Percentiles rank a stretch among this genome's conserved stretches.
phyloP scores from a whole-genome alignment of 1,140 invertebrate genomes.

The Eupeodes corollae region DNA sequence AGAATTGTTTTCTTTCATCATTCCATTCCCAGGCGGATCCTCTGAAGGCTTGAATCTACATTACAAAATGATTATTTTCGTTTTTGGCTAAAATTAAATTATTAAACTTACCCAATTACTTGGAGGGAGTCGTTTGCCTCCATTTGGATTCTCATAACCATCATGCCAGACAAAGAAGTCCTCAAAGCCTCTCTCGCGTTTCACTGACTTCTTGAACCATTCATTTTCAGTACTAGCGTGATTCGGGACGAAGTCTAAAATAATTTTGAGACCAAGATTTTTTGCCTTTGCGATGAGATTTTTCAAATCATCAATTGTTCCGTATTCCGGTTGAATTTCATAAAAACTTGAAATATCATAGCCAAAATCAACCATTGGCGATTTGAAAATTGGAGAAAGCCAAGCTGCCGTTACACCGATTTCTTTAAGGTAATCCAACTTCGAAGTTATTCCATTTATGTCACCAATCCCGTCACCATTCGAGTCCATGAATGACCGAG shows the following conservation, averaged over 20 bases:
- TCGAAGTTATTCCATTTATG: conserved; percentile 1
- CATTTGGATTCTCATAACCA: conserved; percentile 14
- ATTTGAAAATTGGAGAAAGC: conserved; percentile 54
- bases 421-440: conserved; percentile 37
- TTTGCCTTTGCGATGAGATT: conserved; percentile 45
- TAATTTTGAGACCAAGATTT: conserved; percentile 42
- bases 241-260: conserved; percentile 57
- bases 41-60: conserved; percentile 46
- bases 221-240: conserved; percentile 57
- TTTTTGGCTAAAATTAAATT: conserved; percentile 23
- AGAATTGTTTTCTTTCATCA: conserved; percentile 43
- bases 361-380: conserved; percentile 51
- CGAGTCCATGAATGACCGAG: too few relatives aligned
- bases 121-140: conserved; percentile 20
- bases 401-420: conserved; percentile 44
- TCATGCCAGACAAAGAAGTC: conserved; percentile 64
- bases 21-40: conserved; percentile 62
- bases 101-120: conserved; percentile 44
- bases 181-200: conserved; percentile 41
- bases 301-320: conserved; percentile 58
- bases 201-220: conserved; percentile 55
- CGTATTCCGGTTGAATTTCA: conserved; percentile 52
- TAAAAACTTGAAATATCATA: conserved; percentile 61
- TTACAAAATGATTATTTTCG: conserved; percentile 39
- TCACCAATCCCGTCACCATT: too few relatives aligned